Evolutionary conservation across 2,888 invertebrate species (phyloP), one percentile per base, ranked within the genome.

Genomic region (Synergus gifuensis): DNA sequence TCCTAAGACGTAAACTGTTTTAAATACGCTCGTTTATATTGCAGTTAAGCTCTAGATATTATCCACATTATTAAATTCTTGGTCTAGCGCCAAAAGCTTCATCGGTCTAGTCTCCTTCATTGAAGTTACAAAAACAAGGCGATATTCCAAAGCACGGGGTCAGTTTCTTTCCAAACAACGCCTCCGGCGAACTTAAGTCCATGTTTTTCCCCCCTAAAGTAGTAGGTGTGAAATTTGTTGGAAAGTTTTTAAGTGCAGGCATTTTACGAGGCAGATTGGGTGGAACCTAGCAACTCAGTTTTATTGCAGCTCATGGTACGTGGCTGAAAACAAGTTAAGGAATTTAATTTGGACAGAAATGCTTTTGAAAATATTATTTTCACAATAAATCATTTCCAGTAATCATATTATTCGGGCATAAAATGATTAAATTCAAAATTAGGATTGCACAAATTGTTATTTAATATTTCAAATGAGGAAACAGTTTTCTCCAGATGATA

Each of bases 11-110:
- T 22, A 60, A 22, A 60, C 46, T 46, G 22, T 69, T 40, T 66
- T 66, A 66, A 44, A n/a, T 16, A 42, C n/a, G 1, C 40, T 18
- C 66, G 18, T 18, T 42, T 42, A 66, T 42, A 18, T 44, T 66
- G 18, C 36, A 42, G 11, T 66, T 42, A 66, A 66, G 42, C 36
- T 14, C 18, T 4, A 66, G 40, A 66, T 66, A 42, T 42, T 42
- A 66, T 66, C 18, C n/a, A 42, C 11, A 42, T 42, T 66, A 18
- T 66, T 44, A 67, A 67, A 46, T 11, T 67, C 22, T 42, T 60
- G 60, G 60, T 5, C 11, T 60, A 1, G 18, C 18, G 22, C 22
- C 60, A 60, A 60, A 22, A 22, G 22, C 44, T 67, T 44, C 42
- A 66, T 42, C n/a, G n/a, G 42, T 40, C 66, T 12, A 9, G 40